These are phyloP conservation scores for Panopea generosa DNA, from an alignment of 2,888 invertebrate genomes.

Conservation along the genomic window DNA sequence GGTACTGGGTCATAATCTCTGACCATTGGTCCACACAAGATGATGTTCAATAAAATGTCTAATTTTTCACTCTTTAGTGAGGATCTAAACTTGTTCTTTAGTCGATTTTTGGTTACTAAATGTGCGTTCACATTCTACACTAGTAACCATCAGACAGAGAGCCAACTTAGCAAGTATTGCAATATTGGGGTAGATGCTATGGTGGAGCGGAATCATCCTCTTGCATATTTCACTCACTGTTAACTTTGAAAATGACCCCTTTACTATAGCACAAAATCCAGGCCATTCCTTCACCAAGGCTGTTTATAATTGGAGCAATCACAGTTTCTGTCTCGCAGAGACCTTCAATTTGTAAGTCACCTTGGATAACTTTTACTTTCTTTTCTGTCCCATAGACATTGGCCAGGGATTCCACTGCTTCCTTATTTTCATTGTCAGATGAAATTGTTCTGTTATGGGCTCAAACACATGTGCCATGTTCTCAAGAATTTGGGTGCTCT, in stretches of 20 bases:
- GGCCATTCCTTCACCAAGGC: neutral
- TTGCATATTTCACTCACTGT: slow-evolving; percentile 1
- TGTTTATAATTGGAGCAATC: slow-evolving; percentile 1
- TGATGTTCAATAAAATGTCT: no score
- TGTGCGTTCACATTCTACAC: neutral
- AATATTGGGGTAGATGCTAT: neutral
- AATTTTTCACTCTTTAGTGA: no score
- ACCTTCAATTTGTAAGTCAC: slow-evolving; percentile 4
- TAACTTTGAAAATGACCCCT: slow-evolving; percentile 5
- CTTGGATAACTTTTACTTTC: slow-evolving; percentile 2
- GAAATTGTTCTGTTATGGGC: slow-evolving; percentile 2
- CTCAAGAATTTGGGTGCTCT: neutral
- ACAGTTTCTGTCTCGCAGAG: neutral
- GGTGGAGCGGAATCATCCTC: neutral
- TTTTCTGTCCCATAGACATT: slow-evolving; percentile 8
- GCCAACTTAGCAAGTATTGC: neutral
- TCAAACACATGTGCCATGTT: slow-evolving; percentile 6
- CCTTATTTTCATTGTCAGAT: neutral
- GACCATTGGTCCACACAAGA: no score
- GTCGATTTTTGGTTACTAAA: no score
- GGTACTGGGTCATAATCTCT: no score
- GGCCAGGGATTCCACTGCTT: neutral
- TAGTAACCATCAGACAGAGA: slow-evolving; percentile 3
- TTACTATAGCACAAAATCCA: slow-evolving; percentile 1
- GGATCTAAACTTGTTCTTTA: no score